These are phyloP conservation scores for Actinemys pallida DNA, from an alignment of 2,113 vertebrate genomes.

Conservation along the genomic window DNA sequence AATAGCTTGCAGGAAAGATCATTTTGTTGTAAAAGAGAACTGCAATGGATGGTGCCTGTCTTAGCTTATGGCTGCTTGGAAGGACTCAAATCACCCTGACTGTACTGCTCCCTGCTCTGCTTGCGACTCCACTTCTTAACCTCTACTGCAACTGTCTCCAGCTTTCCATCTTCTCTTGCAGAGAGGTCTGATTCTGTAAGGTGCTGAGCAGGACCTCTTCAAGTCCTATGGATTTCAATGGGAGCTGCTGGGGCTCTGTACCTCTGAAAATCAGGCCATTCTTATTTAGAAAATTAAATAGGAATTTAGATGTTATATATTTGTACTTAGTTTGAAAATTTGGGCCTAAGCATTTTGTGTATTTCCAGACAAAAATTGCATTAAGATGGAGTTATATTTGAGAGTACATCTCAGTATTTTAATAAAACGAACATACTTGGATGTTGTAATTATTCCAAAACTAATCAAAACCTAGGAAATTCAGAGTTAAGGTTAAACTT, in stretches of 20 bases:
- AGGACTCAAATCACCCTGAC: background rate
- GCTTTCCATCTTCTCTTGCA: background rate
- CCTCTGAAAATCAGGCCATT: background rate
- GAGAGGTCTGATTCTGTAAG: background rate
- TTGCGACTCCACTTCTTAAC: background rate
- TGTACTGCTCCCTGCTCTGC: background rate
- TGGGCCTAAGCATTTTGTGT: background rate
- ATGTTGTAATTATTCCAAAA: background rate
- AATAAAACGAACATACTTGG: background rate
- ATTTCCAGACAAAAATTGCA: background rate
- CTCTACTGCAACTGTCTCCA: background rate
- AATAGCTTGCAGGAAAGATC: background rate
- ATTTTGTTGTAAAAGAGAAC: background rate
- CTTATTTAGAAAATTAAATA: background rate
- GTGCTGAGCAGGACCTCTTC: background rate
- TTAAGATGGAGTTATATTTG: background rate
- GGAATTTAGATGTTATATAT: background rate
- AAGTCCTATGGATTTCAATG: background rate
- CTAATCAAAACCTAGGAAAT: background rate
- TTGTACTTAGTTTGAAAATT: background rate
- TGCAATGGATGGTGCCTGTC: background rate
- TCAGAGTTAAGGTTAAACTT: background rate
- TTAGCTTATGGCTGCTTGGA: background rate
- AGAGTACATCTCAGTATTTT: background rate
- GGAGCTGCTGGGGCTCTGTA: background rate